Conservation (phyloP, 2,888 invertebrate genomes). For the Platynereis dumerilii region DNA sequence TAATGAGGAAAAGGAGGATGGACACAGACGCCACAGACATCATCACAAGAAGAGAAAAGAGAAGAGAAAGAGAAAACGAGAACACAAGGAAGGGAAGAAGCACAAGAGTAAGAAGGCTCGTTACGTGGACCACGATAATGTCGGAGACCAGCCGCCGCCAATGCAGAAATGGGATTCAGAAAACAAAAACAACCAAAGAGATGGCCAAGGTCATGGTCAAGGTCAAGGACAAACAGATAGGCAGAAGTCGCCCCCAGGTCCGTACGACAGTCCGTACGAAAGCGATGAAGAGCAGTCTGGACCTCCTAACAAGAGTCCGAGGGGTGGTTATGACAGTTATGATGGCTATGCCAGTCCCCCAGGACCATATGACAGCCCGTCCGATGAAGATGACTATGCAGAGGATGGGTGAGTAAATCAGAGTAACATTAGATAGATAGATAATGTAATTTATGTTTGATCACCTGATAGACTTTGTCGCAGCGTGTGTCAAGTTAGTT, state of each 20-base stretch:
- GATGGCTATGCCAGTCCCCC: slow-evolving; percentile 47
- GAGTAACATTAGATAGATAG: not conserved
- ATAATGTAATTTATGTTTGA: not conserved
- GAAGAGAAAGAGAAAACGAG: slow-evolving; percentile 7
- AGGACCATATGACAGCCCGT: slow-evolving; percentile 58
- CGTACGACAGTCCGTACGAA: slow-evolving; percentile 25
- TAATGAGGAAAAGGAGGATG: not conserved
- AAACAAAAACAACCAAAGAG: not conserved
- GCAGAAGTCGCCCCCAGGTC: slow-evolving; percentile 23
- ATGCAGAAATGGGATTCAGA: not conserved
- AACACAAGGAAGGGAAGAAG: not conserved
- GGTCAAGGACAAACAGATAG: not conserved
- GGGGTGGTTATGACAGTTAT: slow-evolving; percentile 28
- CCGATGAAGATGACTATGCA: slow-evolving; percentile 43
- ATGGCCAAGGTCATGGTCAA: not conserved
- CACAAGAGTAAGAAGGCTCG: slow-evolving; percentile 42
- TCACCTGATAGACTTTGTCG: too few relatives aligned
- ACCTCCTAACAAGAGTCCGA: not conserved
- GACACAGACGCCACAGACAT: slow-evolving; percentile 6
- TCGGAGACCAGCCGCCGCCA: slow-evolving; percentile 35
- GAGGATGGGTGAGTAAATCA: not conserved
- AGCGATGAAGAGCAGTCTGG: not conserved
- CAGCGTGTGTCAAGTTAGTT: too few relatives aligned
- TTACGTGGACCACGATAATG: slow-evolving; percentile 49
- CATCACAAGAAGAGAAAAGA: slow-evolving; percentile 9